These are phyloP conservation scores for Lampris megalopsis DNA, from an alignment of 2,113 vertebrate genomes.

Conservation along the genomic window DNA sequence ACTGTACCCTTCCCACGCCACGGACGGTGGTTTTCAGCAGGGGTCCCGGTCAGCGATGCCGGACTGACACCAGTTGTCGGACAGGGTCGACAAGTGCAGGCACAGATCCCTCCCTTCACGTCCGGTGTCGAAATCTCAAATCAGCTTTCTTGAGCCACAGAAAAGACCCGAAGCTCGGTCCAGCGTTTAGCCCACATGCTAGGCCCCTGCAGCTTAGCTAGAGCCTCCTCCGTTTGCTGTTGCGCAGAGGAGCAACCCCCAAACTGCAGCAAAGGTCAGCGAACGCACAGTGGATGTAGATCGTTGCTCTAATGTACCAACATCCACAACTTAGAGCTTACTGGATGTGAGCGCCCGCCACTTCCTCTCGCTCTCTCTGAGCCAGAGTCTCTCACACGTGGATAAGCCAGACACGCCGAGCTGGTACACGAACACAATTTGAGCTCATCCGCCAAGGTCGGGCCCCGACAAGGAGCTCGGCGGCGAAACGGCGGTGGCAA, in stretches of 20 bases:
- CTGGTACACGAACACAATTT: not conserved
- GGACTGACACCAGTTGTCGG: too few relatives aligned
- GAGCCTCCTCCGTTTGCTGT: not conserved
- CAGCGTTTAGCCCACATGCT: not conserved
- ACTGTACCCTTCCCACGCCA: not conserved
- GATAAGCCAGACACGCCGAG: slow-evolving; percentile 1
- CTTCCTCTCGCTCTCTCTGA: too few relatives aligned
- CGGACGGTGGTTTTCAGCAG: not conserved
- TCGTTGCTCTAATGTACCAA: not conserved
- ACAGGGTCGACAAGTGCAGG: too few relatives aligned
- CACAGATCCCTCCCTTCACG: too few relatives aligned
- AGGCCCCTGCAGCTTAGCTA: not conserved
- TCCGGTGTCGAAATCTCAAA: too few relatives aligned
- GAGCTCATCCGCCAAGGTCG: not conserved
- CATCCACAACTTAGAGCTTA: not conserved
- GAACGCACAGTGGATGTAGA: not conserved
- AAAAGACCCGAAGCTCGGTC: too few relatives aligned
- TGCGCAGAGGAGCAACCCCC: not conserved
- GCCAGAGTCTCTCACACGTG: not conserved
- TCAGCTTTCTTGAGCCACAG: too few relatives aligned
- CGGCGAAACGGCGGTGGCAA: slow-evolving; percentile 29
- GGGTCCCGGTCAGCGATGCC: not conserved
- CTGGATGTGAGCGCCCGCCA: not conserved
- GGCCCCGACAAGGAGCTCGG: not conserved
- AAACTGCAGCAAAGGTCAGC: not conserved